These are phyloP conservation scores for Pogonocichla stellata DNA, from an alignment of 2,113 vertebrate species.

Conservation along the genomic window DNA sequence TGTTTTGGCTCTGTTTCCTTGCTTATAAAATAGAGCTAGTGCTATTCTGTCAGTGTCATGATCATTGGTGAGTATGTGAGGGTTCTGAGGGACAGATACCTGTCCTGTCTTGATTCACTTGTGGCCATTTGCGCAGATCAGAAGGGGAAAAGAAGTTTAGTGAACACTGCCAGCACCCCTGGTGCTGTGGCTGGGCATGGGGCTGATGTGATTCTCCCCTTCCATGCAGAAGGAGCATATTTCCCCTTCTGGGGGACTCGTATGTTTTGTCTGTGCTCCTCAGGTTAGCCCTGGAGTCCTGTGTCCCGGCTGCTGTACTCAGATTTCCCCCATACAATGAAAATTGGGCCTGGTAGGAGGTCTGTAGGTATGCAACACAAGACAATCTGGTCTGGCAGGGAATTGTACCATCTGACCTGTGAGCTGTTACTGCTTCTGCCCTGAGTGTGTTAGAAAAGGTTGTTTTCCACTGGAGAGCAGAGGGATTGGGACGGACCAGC, in stretches of 20 bases:
- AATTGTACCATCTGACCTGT: background rate
- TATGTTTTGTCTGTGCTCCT: background rate
- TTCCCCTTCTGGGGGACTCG: fast-evolving
- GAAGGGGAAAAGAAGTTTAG: background rate
- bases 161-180: background rate
- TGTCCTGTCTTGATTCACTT: fast-evolving
- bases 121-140: background rate
- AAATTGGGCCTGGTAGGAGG: background rate
- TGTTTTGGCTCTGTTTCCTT: background rate
- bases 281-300: background rate
- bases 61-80: background rate
- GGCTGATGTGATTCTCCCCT: background rate
- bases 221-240: background rate
- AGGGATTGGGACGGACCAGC: background rate
- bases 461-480: background rate
- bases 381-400: background rate
- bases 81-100: background rate
- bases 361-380: fast-evolving
- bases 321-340: background rate
- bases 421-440: background rate
- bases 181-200: fast-evolving
- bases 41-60: fast-evolving
- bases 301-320: background rate
- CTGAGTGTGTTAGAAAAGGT: background rate
- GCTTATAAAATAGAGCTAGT: background rate